Evolutionary conservation across 1,140 invertebrate genomes (phyloP).

Genomic region (Heliconius hermathena): DNA sequence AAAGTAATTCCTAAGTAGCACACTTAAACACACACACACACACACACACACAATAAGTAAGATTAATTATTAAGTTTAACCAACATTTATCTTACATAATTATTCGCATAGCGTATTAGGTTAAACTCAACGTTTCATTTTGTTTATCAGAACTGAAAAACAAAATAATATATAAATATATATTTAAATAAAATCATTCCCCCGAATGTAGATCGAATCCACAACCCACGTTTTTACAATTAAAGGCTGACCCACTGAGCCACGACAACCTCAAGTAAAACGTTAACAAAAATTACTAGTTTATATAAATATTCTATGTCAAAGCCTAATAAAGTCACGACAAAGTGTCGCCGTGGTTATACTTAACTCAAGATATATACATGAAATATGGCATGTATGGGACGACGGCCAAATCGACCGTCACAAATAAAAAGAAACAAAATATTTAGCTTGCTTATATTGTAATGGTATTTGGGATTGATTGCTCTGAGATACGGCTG

Average conservation of each 20-base stretch:
- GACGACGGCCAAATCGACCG: constrained; percentile 28
- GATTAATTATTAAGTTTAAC: no score
- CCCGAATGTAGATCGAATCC: no score
- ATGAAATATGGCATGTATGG: constrained; percentile 29
- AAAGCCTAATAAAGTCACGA: constrained; percentile 26
- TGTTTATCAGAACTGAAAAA: no score
- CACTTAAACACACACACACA: no score
- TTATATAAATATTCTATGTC: constrained; percentile 15
- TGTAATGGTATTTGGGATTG: constrained; percentile 25
- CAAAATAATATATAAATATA: no score
- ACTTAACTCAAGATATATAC: constrained; percentile 29
- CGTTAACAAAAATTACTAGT: neutral
- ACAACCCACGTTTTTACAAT: neutral
- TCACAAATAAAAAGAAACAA: constrained; percentile 31
- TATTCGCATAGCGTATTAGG: no score
- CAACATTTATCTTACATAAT: no score
- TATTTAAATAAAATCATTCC: no score
- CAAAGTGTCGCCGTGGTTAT: constrained; percentile 30
- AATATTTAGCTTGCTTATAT: constrained; percentile 24
- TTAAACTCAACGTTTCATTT: no score
- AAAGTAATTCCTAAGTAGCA: no score
- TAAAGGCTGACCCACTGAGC: neutral
- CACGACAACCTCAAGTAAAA: neutral
- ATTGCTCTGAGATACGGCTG: constrained; percentile 11
- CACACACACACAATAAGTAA: no score